Conservation (phyloP, 2,888 invertebrate genomes). For the Leucoma salicis region DNA sequence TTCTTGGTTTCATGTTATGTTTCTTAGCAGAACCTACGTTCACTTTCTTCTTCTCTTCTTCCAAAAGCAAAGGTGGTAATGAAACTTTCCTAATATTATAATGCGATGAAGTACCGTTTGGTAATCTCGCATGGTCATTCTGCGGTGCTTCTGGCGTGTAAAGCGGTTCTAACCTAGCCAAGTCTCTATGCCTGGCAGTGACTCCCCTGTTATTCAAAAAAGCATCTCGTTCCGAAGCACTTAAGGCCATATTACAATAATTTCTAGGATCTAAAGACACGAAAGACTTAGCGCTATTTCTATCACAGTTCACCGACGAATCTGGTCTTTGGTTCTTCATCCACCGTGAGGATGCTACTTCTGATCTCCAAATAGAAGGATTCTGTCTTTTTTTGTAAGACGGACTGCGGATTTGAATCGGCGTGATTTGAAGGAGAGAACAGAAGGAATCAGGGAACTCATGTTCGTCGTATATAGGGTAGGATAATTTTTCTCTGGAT, state of each 20-base stretch:
- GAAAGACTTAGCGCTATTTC: slow-evolving; percentile 75
- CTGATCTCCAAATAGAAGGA: slow-evolving; percentile 68
- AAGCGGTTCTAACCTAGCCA: slow-evolving; percentile 60
- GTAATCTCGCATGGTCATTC: slow-evolving; percentile 44
- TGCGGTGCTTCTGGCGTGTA: slow-evolving; percentile 57
- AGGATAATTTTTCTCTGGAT: slow-evolving; percentile 49
- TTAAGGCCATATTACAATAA: slow-evolving; percentile 49
- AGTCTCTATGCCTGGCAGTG: slow-evolving; percentile 65
- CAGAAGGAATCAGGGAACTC: slow-evolving; percentile 64
- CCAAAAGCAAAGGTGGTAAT: slow-evolving; percentile 66
- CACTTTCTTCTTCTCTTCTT: slow-evolving; percentile 67
- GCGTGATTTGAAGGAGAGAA: slow-evolving; percentile 72
- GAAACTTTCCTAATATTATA: slow-evolving; percentile 69
- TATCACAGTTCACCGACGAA: slow-evolving; percentile 65
- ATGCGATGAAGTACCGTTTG: slow-evolving; percentile 44
- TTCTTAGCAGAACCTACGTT: slow-evolving; percentile 57
- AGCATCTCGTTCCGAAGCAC: slow-evolving; percentile 58
- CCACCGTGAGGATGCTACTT: slow-evolving; percentile 75
- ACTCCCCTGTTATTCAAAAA: slow-evolving; percentile 55
- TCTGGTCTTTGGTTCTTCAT: slow-evolving; percentile 68
- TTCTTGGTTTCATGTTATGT: slow-evolving; percentile 43
- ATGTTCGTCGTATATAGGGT: slow-evolving; percentile 47
- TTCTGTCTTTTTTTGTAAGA: slow-evolving; percentile 57
- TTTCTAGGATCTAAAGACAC: slow-evolving; percentile 68
- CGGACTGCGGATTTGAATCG: slow-evolving; percentile 67